These are phyloP conservation scores for Brenthis hecate DNA, from an alignment of 2,888 invertebrate species.

Conservation along the genomic window DNA sequence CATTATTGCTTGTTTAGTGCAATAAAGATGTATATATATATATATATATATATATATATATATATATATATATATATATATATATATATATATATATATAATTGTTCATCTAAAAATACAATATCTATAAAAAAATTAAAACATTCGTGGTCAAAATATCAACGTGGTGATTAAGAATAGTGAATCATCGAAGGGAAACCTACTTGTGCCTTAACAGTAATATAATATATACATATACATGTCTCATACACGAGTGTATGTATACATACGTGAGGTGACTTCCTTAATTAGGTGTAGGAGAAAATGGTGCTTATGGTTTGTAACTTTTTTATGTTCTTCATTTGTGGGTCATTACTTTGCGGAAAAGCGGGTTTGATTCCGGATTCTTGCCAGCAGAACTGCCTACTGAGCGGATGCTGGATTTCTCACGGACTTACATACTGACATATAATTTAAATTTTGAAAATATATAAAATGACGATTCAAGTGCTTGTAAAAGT, in stretches of 20 bases:
- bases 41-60: no score
- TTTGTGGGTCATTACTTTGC: background rate
- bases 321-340: background rate
- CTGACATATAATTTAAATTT: no score
- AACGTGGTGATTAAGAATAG: constrained; percentile 13
- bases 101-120: background rate
- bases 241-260: constrained; percentile 3
- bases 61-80: no score
- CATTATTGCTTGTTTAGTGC: no score
- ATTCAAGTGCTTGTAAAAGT: no score
- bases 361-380: no score
- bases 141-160: constrained; percentile 16
- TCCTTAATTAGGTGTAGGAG: background rate
- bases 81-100: no score
- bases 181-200: constrained; percentile 19
- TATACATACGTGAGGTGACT: constrained; percentile 1
- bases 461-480: no score
- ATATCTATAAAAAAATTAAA: constrained; percentile 5
- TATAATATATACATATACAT: background rate
- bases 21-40: no score
- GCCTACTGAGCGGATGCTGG: no score
- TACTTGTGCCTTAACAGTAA: background rate
- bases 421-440: no score
- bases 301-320: background rate
- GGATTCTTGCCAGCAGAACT: no score